Evolutionary conservation across 2,797 vertebrate species (phyloP), one percentile per base, ranked within the genome.

Genomic region (Poeciliopsis infans): DNA sequence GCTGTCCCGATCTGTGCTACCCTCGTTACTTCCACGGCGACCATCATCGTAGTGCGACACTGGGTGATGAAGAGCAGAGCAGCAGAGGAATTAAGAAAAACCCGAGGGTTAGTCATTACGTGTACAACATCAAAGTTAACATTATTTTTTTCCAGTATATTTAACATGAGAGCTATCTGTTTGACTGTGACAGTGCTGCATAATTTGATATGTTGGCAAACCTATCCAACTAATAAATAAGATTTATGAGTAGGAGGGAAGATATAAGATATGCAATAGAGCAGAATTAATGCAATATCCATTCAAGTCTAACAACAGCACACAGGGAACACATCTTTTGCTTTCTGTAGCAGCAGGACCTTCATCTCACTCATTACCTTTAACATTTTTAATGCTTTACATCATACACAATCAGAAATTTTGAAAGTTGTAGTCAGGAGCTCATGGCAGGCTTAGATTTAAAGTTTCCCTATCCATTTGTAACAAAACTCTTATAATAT

Each of bases 11-110:
- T 96, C 95, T 0, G 94, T 61, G 79, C 94, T 95, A 47, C 95
- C 95, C 66, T 95, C 94, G 0, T 90, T 92, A 85, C 94, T 95
- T 46, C 93, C 95, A 2, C 95, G 95, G 0, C 95, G 95, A 41
- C 95, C 96, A 11, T 95, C 96, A 69, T 95, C 95, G 2, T 94
- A 94, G 46, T 86, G 94, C n/a, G 96, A 95, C 79, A 96, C 97
- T 98, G 85, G 25, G 64, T 57, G 41, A 53, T 1, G 76, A 33
- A 76, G 57, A 77, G 33, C 75, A 72, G 8, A 83, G 70, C 23
- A 84, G 31, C 43, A 76, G 28, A 31, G 5, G 39, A 51, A 13
- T 28, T 23, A 45, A 68, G 31, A 5, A 8, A n/a, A 7, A 31
- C 18, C 28, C 45, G 4, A 46, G 28, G n/a, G 16, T 61, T 45